Percentiles rank a stretch among this genome's conserved stretches.
phyloP scores from a whole-genome alignment of 2,797 vertebrate species.

The Garrulus glandarius region DNA sequence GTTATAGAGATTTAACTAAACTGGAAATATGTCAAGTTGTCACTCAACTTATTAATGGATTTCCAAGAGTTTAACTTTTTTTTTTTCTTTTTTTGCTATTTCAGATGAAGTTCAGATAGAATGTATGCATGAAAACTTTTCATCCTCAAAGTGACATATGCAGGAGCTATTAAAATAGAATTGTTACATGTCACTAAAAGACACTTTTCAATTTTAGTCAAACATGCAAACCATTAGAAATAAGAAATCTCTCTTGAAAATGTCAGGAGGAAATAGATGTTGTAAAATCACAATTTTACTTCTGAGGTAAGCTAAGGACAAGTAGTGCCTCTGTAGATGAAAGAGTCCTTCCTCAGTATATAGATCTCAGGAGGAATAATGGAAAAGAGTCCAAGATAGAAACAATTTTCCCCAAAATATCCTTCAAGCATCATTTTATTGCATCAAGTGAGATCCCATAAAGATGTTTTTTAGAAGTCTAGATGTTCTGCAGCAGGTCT shows the following conservation, averaged over 20 bases:
- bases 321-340: not conserved
- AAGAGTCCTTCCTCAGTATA: not conserved
- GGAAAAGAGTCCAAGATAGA: not conserved
- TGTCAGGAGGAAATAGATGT: not conserved
- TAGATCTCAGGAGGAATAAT: not conserved
- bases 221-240: not conserved
- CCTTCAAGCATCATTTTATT: not conserved
- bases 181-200: not conserved
- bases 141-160: not conserved
- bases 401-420: not conserved
- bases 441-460: not conserved
- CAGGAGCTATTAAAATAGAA: not conserved
- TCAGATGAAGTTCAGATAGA: not conserved
- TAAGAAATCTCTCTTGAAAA: not conserved
- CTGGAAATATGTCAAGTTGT: not conserved
- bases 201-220: not conserved
- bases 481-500: not conserved
- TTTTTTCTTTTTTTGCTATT: rapidly evolving
- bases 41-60: not conserved
- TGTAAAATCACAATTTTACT: not conserved
- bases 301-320: not conserved
- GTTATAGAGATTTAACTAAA: not conserved
- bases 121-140: not conserved
- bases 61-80: not conserved
- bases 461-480: not conserved